phyloP scores from a whole-genome alignment of 92 coral and sea anemone species.

The Porites cylindrica region DNA sequence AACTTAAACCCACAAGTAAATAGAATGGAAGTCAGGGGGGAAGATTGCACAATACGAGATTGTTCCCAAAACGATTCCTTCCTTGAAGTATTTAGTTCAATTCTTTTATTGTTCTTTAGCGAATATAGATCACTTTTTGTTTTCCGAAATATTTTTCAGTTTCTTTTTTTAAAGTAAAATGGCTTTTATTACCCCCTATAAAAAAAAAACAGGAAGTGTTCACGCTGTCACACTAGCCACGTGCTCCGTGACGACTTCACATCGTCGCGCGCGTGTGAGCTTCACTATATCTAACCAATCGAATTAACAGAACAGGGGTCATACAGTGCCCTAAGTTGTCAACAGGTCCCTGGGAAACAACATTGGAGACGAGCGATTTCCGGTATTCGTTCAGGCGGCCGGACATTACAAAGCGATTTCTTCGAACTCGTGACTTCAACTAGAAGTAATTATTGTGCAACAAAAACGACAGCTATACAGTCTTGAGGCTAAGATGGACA shows the following conservation, averaged over 20 bases:
- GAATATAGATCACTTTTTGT: too few species aligned
- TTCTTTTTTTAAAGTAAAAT: too few species aligned
- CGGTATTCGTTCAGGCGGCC: slow-evolving; percentile 20
- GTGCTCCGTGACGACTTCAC: not conserved
- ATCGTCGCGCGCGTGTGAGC: slow-evolving; percentile 13
- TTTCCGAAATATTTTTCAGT: too few species aligned
- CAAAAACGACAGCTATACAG: not conserved
- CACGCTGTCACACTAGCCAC: not conserved
- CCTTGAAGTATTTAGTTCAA: too few species aligned
- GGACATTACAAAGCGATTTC: not conserved
- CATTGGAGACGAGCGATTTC: slow-evolving; percentile 17
- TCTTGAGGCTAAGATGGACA: too few species aligned
- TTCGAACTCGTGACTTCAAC: slow-evolving; percentile 24
- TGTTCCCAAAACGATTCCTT: too few species aligned
- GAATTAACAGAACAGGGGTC: not conserved
- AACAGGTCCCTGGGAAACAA: slow-evolving; percentile 28
- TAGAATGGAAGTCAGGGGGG: not conserved
- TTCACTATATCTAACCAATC: not conserved
- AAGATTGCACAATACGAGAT: too few species aligned
- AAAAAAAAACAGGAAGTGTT: not conserved
- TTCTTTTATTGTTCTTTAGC: too few species aligned
- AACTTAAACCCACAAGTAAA: not conserved
- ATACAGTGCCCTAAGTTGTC: slow-evolving; percentile 18
- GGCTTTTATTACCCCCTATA: not conserved
- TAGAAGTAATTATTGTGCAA: not conserved